Conservation (phyloP, 2,797 vertebrate species). For the Allobates femoralis region DNA sequence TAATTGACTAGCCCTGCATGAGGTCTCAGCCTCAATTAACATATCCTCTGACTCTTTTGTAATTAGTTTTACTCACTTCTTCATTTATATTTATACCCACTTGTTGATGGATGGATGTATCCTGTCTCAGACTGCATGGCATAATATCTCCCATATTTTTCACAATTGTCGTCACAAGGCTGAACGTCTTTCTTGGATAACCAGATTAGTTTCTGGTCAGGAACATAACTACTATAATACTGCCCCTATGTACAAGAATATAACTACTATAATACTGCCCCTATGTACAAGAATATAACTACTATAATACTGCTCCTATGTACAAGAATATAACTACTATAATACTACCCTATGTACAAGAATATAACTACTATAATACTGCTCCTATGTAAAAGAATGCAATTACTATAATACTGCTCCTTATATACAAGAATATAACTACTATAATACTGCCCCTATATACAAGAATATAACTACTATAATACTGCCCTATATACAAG, state of each 20-base stretch:
- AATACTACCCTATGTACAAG: slow-evolving; percentile 15
- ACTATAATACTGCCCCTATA: background rate
- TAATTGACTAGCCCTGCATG: too few relatives aligned
- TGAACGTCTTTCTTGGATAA: too few relatives aligned
- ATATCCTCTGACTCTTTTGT: too few relatives aligned
- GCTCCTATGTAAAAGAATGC: background rate
- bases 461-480: background rate
- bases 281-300: slow-evolving; percentile 5
- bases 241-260: background rate
- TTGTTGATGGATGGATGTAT: too few relatives aligned
- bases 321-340: slow-evolving; percentile 8
- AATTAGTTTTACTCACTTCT: too few relatives aligned
- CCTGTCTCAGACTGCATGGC: too few relatives aligned
- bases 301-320: background rate
- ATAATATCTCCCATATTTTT: too few relatives aligned
- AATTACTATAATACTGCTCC: slow-evolving; percentile 4
- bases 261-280: background rate
- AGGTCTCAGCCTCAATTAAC: too few relatives aligned
- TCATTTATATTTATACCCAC: too few relatives aligned
- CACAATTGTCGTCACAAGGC: too few relatives aligned
- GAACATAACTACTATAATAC: slow-evolving; percentile 5
- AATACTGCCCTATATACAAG: too few relatives aligned
- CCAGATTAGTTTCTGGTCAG: background rate
- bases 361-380: slow-evolving; percentile 21
- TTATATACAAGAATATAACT: slow-evolving; percentile 5